phyloP scores from a whole-genome alignment of 2,113 vertebrate species.

The Mus pahari region DNA sequence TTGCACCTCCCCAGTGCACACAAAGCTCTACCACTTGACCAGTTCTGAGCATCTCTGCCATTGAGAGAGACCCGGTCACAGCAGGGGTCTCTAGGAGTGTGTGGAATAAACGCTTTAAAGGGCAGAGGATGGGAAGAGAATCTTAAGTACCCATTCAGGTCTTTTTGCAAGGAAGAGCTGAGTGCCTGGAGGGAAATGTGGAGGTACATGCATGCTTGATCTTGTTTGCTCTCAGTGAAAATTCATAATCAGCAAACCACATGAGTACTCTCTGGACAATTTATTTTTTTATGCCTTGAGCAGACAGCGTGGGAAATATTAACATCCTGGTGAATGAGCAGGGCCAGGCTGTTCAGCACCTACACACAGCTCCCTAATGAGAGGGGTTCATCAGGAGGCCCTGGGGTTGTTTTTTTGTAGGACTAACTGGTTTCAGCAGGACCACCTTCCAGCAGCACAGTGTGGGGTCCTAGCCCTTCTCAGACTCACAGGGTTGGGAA shows the following conservation, averaged over 20 bases:
- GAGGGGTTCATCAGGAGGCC: neutral
- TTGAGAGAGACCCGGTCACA: neutral
- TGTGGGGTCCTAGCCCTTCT: neutral
- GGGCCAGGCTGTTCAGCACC: too few relatives aligned
- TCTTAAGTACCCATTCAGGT: neutral
- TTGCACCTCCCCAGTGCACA: neutral
- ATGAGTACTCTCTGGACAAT: neutral
- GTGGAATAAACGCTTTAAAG: neutral
- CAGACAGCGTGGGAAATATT: neutral
- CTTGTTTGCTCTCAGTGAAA: neutral
- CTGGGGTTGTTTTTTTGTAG: neutral
- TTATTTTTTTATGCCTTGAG: neutral
- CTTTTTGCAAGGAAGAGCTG: neutral
- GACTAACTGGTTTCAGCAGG: neutral
- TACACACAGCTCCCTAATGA: neutral
- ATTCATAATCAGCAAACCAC: neutral
- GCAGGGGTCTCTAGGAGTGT: neutral
- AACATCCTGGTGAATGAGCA: neutral
- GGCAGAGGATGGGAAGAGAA: neutral
- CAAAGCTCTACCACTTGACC: neutral
- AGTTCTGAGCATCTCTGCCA: neutral
- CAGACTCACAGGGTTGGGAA: neutral
- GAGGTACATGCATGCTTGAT: neutral
- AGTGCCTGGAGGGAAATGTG: neutral
- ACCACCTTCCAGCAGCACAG: too few relatives aligned